A percentile compares a stretch with the other conserved stretches of the same genome.
phyloP scores from a whole-genome alignment of 2,113 vertebrate species.

The Athene cunicularia region DNA sequence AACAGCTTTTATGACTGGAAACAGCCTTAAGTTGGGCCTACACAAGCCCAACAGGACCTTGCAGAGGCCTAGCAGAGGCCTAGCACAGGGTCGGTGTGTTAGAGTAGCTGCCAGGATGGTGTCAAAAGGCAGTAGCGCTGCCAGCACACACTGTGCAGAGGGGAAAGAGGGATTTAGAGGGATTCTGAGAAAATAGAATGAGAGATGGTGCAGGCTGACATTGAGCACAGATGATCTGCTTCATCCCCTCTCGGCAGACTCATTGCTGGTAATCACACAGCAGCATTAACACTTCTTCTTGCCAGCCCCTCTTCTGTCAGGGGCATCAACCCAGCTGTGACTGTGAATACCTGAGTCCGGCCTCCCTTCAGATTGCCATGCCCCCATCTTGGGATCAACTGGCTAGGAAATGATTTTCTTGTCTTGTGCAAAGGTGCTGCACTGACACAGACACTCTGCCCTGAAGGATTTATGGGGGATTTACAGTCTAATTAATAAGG shows the following conservation, averaged over 20 bases:
- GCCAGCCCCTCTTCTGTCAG: not conserved
- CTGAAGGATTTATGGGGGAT: not conserved
- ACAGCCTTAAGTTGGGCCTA: not conserved
- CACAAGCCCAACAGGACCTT: not conserved
- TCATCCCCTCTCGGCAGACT: not conserved
- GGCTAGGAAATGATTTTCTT: not conserved
- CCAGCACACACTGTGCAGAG: not conserved
- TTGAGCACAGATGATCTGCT: not conserved
- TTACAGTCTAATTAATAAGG: not conserved
- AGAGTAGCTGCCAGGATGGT: not conserved
- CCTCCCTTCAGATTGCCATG: not conserved
- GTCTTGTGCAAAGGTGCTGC: not conserved
- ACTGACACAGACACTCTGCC: not conserved
- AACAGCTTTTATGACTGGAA: constrained; percentile 41
- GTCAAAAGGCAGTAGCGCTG: not conserved
- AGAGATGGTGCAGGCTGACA: not conserved
- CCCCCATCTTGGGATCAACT: not conserved
- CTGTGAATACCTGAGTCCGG: fast-evolving
- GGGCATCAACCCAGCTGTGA: not conserved
- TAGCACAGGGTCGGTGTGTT: not conserved
- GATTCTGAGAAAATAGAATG: not conserved
- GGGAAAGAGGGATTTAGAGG: not conserved
- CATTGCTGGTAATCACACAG: not conserved
- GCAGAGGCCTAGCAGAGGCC: not conserved
- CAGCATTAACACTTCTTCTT: not conserved